phyloP scores from a whole-genome alignment of 2,888 invertebrate genomes.

The Cephonodes hylas region DNA sequence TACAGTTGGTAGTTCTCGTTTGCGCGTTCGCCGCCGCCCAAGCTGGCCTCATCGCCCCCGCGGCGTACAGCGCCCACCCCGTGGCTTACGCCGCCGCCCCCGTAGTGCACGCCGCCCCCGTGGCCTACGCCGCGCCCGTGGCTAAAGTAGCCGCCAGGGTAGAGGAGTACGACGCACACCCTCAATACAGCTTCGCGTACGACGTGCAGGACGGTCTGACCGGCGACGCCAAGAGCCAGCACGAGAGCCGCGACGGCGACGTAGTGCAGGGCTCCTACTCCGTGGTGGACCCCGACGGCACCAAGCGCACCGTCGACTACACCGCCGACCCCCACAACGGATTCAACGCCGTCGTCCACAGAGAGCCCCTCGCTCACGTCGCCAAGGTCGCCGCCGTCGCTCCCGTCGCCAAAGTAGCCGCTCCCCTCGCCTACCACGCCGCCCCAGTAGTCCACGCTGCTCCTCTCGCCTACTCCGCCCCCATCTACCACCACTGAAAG shows the following conservation, averaged over 20 bases:
- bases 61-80: conserved; percentile 40
- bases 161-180: conserved; percentile 50
- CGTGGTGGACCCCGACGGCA: conserved; percentile 71
- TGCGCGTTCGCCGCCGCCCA: conserved; percentile 59
- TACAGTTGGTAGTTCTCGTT: conserved; percentile 59
- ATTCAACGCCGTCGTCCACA: conserved; percentile 75
- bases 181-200: conserved; percentile 67
- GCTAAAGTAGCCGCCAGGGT: conserved; percentile 38
- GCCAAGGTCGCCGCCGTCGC: conserved; percentile 44
- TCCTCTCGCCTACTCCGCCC: conserved; percentile 74
- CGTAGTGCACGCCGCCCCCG: conserved; percentile 25
- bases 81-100: conserved; percentile 32
- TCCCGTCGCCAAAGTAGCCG: conserved; percentile 24
- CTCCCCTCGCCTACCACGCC: conserved; percentile 36
- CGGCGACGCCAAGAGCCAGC: conserved; percentile 80
- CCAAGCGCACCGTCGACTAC: conserved; percentile 73
- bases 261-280: conserved; percentile 80
- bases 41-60: conserved; percentile 55
- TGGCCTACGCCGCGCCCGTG: conserved; percentile 25
- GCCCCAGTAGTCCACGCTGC: conserved; percentile 23
- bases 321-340: conserved; percentile 72
- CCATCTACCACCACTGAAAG: conserved; percentile 78
- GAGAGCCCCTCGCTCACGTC: conserved; percentile 56
- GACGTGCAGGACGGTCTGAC: conserved; percentile 62
- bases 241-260: conserved; percentile 82